Evolutionary conservation across 2,797 vertebrate genomes (phyloP).

Genomic region (Alfaro cultratus): DNA sequence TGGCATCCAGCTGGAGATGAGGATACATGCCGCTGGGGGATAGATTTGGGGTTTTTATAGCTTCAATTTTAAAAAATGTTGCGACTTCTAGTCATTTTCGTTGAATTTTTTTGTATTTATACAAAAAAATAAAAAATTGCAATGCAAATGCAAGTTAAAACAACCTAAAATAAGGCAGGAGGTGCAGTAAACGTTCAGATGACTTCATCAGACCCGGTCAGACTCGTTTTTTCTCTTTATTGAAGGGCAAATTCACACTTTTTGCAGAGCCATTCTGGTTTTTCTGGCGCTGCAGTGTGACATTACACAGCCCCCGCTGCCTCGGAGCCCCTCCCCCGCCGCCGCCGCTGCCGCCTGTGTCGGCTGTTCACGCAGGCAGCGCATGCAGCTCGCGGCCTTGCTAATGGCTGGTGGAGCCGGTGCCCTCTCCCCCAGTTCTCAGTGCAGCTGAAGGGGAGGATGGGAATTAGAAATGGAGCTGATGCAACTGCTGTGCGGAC

Average conservation of each 20-base stretch:
- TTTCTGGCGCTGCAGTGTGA: constrained; percentile 67
- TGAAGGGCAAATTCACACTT: constrained; percentile 10
- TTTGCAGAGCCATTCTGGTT: constrained; percentile 30
- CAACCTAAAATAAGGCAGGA: neutral
- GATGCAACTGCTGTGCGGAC: constrained; percentile 38
- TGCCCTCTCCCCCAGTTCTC: constrained; percentile 75
- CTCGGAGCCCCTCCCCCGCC: constrained; percentile 49
- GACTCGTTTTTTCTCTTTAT: neutral
- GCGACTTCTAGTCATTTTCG: neutral
- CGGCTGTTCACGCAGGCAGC: constrained; percentile 47
- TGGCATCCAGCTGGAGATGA: neutral
- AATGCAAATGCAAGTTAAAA: neutral
- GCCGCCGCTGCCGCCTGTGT: neutral
- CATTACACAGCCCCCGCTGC: constrained; percentile 65
- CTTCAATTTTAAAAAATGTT: neutral
- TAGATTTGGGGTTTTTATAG: neutral
- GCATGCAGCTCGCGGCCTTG: constrained; percentile 48
- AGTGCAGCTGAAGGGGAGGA: constrained; percentile 41
- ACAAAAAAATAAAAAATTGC: too few relatives aligned
- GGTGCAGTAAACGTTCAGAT: neutral
- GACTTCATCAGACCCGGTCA: neutral
- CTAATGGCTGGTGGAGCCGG: constrained; percentile 60
- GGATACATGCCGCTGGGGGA: neutral
- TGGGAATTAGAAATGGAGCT: constrained; percentile 24
- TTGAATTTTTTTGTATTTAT: neutral